These are phyloP conservation scores for Marisa cornuarietis DNA, from an alignment of 1,140 invertebrate species.

Conservation along the genomic window DNA sequence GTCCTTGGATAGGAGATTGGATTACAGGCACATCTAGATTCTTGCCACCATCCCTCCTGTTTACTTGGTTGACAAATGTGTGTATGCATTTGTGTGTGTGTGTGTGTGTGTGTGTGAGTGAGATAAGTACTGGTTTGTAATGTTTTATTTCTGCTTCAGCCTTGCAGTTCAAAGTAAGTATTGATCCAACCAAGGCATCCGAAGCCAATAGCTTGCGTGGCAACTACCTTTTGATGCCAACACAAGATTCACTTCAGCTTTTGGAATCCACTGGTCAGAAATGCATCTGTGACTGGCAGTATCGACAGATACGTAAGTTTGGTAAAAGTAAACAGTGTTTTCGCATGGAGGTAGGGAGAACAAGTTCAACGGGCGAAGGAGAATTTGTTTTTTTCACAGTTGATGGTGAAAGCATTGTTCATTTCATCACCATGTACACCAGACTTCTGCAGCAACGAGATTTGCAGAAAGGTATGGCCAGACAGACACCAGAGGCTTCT, in stretches of 20 bases:
- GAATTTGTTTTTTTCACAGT: conserved; percentile 77
- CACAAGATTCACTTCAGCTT: conserved; percentile 21
- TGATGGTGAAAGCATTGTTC: conserved; percentile 46
- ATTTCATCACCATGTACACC: conserved; percentile 11
- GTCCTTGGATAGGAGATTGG: no score
- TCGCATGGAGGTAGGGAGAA: conserved; percentile 89
- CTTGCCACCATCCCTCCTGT: no score
- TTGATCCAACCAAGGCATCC: conserved; percentile 23
- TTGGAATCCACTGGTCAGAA: conserved; percentile 21
- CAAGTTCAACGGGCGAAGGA: conserved; percentile 86
- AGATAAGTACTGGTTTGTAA: not conserved
- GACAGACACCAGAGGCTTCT: not conserved
- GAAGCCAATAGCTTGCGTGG: conserved; percentile 25
- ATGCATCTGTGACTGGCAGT: conserved; percentile 78
- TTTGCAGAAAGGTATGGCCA: not conserved
- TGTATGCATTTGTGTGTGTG: conserved; percentile 4
- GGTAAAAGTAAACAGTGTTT: conserved; percentile 84
- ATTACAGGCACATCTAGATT: no score
- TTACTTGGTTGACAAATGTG: not conserved
- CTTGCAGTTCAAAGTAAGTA: conserved; percentile 24
- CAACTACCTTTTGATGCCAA: conserved; percentile 26
- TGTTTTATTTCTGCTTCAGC: conserved; percentile 30
- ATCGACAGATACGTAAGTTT: conserved; percentile 84
- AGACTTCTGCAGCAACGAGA: not conserved
- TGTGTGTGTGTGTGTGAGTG: not conserved